Conservation (phyloP, 2,888 invertebrate genomes). For the Helleia helle region DNA sequence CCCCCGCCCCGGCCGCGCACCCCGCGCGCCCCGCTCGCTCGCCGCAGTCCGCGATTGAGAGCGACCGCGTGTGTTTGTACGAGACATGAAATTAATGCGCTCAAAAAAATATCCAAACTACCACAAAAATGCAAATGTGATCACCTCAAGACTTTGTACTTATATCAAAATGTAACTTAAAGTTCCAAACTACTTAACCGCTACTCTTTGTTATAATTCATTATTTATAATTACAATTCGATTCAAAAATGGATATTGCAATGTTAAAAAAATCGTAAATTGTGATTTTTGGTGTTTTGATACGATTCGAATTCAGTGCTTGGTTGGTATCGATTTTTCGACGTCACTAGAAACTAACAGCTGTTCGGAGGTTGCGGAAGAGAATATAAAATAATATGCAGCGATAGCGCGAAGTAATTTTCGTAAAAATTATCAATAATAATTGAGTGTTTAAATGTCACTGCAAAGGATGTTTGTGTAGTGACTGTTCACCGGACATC, state of each 20-base stretch:
- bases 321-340: conserved; percentile 57
- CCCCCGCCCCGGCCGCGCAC: conserved; percentile 36
- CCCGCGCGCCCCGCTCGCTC: conserved; percentile 33
- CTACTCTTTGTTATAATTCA: background rate
- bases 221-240: background rate
- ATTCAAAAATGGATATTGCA: background rate
- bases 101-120: conserved; percentile 23
- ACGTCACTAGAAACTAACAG: conserved; percentile 51
- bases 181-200: background rate
- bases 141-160: background rate
- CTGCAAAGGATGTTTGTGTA: background rate
- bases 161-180: background rate
- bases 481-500: background rate
- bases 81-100: conserved; percentile 12
- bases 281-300: background rate
- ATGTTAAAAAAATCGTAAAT: background rate
- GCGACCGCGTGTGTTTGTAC: conserved; percentile 45
- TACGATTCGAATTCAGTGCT: conserved; percentile 18
- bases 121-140: background rate
- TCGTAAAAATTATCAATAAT: background rate
- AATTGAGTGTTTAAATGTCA: background rate
- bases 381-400: too few species aligned
- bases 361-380: conserved; percentile 55
- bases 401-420: background rate
- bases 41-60: conserved; percentile 49